Conservation (phyloP, 2,797 vertebrate genomes). For the Amniataba percoides region DNA sequence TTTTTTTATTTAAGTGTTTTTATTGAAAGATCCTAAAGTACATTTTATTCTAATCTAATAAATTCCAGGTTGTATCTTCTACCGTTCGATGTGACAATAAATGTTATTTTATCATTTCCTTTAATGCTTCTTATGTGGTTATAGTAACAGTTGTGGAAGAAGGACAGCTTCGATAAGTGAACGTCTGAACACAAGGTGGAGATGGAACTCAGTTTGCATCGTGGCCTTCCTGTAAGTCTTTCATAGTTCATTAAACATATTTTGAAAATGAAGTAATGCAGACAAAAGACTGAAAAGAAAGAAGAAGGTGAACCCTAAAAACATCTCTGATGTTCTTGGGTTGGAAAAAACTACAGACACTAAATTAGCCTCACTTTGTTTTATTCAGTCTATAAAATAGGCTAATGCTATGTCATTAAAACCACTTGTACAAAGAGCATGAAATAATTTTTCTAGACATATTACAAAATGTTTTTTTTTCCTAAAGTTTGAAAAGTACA, state of each 20-base stretch:
- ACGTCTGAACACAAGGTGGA: conserved; percentile 1
- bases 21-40: conserved; percentile 25
- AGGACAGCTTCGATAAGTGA: neutral
- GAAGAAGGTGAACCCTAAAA: neutral
- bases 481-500: conserved; percentile 90
- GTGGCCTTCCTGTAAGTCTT: neutral
- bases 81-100: conserved; percentile 32
- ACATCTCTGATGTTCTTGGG: neutral
- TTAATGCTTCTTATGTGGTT: neutral
- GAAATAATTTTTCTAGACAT: conserved; percentile 80
- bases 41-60: conserved; percentile 19
- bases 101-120: conserved; percentile 7
- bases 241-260: neutral
- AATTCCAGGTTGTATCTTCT: conserved; percentile 1
- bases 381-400: conserved; percentile 87
- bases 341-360: conserved; percentile 30
- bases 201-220: neutral
- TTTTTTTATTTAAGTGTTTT: conserved; percentile 16
- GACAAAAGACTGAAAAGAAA: neutral
- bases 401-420: conserved; percentile 81
- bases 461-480: conserved; percentile 83
- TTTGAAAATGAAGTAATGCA: neutral
- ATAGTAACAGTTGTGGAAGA: neutral
- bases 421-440: conserved; percentile 86
- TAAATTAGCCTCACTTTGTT: conserved; percentile 71